Evolutionary conservation across 1,140 invertebrate species (phyloP).

Genomic region (Zaprionus taronus): DNA sequence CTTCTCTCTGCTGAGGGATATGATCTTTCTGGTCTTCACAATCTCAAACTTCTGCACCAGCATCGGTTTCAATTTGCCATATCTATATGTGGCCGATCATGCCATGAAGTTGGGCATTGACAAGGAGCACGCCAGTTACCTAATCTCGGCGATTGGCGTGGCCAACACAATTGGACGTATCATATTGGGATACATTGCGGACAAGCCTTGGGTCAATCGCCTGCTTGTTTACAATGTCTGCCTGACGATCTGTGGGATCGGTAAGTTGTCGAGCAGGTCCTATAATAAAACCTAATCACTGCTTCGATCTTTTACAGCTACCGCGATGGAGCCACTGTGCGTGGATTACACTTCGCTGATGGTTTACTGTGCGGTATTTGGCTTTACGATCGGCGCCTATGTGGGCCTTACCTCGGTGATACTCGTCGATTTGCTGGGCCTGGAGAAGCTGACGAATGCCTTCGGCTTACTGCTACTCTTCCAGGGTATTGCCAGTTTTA

Average conservation of each 20-base stretch:
- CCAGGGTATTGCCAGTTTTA: slow-evolving; percentile 95
- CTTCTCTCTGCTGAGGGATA: slow-evolving; percentile 92
- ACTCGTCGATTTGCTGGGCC: slow-evolving; percentile 93
- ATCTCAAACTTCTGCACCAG: slow-evolving; percentile 98
- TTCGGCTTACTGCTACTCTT: slow-evolving; percentile 96
- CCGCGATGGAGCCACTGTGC: slow-evolving; percentile 90
- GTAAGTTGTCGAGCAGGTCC: slow-evolving; percentile 85
- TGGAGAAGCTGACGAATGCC: slow-evolving; percentile 95
- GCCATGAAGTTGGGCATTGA: slow-evolving; percentile 87
- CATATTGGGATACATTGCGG: slow-evolving; percentile 92
- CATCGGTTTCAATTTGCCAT: slow-evolving; percentile 98
- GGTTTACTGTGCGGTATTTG: slow-evolving; percentile 93
- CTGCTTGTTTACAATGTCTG: slow-evolving; percentile 95
- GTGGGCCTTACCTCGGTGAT: slow-evolving; percentile 96
- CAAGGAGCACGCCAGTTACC: slow-evolving; percentile 86
- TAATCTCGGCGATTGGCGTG: slow-evolving; percentile 92
- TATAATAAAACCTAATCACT: slow-evolving; percentile 16
- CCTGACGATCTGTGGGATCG: slow-evolving; percentile 92
- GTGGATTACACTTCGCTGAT: slow-evolving; percentile 88
- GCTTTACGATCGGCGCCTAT: slow-evolving; percentile 95
- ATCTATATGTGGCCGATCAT: slow-evolving; percentile 91
- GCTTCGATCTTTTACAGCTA: slow-evolving; percentile 88
- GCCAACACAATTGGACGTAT: slow-evolving; percentile 95
- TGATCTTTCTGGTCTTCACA: slow-evolving; percentile 95
- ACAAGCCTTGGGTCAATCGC: slow-evolving; percentile 95